A percentile compares a stretch with the other conserved stretches of the same genome.
phyloP scores from a whole-genome alignment of 1,140 invertebrate species.

The Aphis gossypii region DNA sequence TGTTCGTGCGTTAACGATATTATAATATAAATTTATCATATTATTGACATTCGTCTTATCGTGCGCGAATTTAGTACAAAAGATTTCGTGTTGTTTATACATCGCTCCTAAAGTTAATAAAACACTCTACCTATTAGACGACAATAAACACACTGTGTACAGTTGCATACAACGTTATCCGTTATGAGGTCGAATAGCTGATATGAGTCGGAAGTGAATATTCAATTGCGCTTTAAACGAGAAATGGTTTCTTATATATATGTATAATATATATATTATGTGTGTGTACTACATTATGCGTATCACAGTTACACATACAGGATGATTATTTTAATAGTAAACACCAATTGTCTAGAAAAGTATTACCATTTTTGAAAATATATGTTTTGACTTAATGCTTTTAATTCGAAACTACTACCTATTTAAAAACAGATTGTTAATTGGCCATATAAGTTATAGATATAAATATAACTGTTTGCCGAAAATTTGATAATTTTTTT shows the following conservation, averaged over 20 bases:
- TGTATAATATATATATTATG: neutral
- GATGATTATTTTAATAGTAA: neutral
- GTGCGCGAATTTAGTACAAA: neutral
- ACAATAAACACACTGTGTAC: neutral
- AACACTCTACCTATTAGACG: neutral
- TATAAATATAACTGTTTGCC: no score
- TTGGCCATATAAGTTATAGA: no score
- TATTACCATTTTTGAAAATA: no score
- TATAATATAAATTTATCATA: neutral
- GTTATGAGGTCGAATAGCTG: neutral
- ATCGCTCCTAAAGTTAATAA: neutral
- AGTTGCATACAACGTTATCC: neutral
- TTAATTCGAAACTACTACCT: neutral
- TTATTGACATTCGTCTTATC: neutral
- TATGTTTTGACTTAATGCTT: no score
- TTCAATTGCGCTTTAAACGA: neutral
- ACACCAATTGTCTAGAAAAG: neutral
- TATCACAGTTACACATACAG: neutral
- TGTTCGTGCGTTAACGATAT: neutral
- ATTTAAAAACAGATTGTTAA: no score
- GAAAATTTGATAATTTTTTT: neutral
- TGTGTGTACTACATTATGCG: neutral
- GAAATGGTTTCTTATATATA: neutral
- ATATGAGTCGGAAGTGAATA: constrained; percentile 7
- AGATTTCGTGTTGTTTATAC: neutral